Conservation (phyloP, 2,113 vertebrate species). For the Urocitellus parryii region DNA sequence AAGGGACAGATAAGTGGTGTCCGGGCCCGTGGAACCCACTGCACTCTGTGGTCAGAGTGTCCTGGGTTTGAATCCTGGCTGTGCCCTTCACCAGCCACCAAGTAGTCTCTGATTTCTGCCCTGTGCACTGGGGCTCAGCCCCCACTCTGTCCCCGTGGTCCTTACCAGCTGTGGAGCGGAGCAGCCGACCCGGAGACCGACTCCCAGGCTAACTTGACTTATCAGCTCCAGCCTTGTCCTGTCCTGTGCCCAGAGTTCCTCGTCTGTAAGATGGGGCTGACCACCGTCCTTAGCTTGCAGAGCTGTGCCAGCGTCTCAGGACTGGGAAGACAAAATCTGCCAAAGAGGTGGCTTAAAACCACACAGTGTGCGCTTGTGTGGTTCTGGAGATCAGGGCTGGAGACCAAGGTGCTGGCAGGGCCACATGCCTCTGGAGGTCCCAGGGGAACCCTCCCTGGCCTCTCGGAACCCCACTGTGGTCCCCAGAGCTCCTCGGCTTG, state of each 20-base stretch:
- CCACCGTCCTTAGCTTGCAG: neutral
- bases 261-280: neutral
- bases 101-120: fast-evolving
- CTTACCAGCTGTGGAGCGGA: neutral
- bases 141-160: neutral
- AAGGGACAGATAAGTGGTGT: neutral
- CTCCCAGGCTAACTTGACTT: too few relatives aligned
- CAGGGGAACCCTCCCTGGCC: fast-evolving
- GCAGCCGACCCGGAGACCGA: neutral
- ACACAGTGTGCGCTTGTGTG: too few relatives aligned
- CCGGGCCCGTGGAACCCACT: fast-evolving
- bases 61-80: neutral
- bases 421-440: neutral
- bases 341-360: neutral
- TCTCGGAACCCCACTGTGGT: fast-evolving
- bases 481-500: neutral
- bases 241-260: neutral
- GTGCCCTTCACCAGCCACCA: neutral
- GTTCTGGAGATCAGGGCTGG: neutral
- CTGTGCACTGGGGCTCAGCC: neutral
- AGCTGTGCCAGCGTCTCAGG: too few relatives aligned
- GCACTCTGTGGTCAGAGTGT: neutral
- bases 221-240: too few relatives aligned
- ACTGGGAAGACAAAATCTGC: neutral
- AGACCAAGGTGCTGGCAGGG: neutral